Percentiles rank a stretch among this genome's conserved stretches.
Evolutionary conservation across 2,797 vertebrate species (phyloP).

Genomic region (Carcharodon carcharias): DNA sequence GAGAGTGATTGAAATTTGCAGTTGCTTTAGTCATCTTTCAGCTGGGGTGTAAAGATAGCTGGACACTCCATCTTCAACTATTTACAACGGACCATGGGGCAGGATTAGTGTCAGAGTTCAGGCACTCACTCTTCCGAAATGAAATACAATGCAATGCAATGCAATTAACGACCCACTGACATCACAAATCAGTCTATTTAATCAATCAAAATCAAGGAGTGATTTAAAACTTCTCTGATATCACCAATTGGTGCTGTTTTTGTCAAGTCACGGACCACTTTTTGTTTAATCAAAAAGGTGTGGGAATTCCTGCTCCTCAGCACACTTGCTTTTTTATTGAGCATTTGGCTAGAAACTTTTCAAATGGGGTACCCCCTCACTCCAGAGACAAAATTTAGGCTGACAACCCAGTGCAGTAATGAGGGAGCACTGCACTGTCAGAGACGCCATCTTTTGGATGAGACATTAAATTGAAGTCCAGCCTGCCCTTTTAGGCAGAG

Average conservation of each 20-base stretch:
- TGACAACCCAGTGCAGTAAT: not conserved
- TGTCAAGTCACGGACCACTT: not conserved
- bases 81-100: not conserved
- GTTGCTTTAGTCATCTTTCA: not conserved
- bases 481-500: not conserved
- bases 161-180: not conserved
- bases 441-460: not conserved
- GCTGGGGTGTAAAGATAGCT: not conserved
- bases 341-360: not conserved
- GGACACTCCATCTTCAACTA: not conserved
- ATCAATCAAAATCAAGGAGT: slow-evolving; percentile 9
- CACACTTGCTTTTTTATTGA: not conserved
- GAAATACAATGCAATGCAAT: not conserved
- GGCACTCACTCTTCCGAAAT: not conserved
- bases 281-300: not conserved
- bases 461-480: not conserved
- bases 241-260: not conserved
- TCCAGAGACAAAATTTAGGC: not conserved
- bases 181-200: not conserved
- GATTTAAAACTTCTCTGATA: not conserved
- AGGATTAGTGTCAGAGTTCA: not conserved
- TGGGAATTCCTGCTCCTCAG: not conserved
- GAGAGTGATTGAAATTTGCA: not conserved
- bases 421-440: not conserved
- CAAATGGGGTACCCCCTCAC: not conserved